Evolutionary conservation across 2,888 invertebrate genomes (phyloP), one percentile per base, ranked within the genome.

Genomic region (Clostera curtula): DNA sequence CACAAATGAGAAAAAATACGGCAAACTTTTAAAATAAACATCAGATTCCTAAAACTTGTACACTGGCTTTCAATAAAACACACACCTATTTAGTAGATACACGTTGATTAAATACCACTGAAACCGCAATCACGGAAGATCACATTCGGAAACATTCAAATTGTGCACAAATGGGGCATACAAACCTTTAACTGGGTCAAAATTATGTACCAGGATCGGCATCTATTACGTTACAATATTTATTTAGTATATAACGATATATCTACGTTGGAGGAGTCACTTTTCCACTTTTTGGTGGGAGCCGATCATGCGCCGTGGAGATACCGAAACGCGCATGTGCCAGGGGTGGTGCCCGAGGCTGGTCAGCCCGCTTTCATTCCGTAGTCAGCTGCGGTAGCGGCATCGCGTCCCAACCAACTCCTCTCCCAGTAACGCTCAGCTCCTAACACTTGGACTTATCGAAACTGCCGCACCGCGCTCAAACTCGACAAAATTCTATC

Each of bases 191-290:
- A 62, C 48, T 65, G 42, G 67, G 69, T 64, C 66, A 66, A 67
- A 71, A 69, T 70, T 58, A 69, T 72, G 61, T 72, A 60, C 58
- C 39, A 43, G 47, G 53, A 60, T 51, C 51, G 54, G 58, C 55
- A 71, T 69, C 62, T 75, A 71, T 73, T 66, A 59, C 58, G 67
- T 62, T 71, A 75, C 68, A 74, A 72, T 80, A 80, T 80, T 80
- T 82, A 72, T 79, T 76, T 77, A 79, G 72, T 79, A 83, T 65
- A 82, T 82, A 82, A 74, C 71, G 71, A 64, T 75, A 63, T 77
- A 77, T 75, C 71, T 82, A 71, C 65, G 64, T 64, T 74, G 80
- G 75, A 83, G 82, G 82, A 83, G 82, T 83, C 80, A 72, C 82
- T 82, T 80, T 80, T 80, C 72, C 66, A 80, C 69, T 79, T 82